These are phyloP conservation scores for Patiria miniata DNA, from an alignment of 35 echinoderm and acorn worm species.

Conservation along the genomic window DNA sequence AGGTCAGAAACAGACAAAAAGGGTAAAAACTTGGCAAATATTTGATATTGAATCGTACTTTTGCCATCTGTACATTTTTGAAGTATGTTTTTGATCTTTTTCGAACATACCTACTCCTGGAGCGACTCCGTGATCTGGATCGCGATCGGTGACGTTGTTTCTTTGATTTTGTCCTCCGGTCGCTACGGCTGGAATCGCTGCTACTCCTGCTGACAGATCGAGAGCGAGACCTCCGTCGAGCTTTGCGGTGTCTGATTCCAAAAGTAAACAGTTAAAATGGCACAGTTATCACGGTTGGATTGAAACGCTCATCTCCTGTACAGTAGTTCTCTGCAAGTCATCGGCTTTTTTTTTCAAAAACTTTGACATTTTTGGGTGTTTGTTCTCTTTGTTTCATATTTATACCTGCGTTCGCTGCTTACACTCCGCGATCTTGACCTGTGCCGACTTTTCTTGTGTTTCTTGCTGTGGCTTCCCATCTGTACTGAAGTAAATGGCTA, in stretches of 20 bases:
- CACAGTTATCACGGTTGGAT: background rate
- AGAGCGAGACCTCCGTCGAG: background rate
- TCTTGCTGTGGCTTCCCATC: slow-evolving; percentile 50
- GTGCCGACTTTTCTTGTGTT: background rate
- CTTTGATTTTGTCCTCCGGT: background rate
- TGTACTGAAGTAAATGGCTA: background rate
- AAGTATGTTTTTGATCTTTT: too few relatives aligned
- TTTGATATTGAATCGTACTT: too few relatives aligned
- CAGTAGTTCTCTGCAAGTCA: background rate
- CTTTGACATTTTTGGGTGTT: background rate
- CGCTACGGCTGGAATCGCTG: background rate
- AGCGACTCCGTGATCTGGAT: background rate
- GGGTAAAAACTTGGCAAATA: too few relatives aligned
- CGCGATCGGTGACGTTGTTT: background rate
- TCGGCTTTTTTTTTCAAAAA: too few relatives aligned
- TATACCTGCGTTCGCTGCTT: slow-evolving; percentile 19
- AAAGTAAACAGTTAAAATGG: background rate
- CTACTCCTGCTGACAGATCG: slow-evolving; percentile 12
- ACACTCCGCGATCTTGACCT: slow-evolving; percentile 21
- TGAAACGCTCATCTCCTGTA: background rate
- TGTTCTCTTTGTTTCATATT: background rate
- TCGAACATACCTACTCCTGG: background rate
- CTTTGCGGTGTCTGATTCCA: background rate
- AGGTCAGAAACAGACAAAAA: too few relatives aligned
- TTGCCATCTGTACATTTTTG: too few relatives aligned